Conservation (phyloP, 2,113 vertebrate genomes). For the Bucco capensis region DNA sequence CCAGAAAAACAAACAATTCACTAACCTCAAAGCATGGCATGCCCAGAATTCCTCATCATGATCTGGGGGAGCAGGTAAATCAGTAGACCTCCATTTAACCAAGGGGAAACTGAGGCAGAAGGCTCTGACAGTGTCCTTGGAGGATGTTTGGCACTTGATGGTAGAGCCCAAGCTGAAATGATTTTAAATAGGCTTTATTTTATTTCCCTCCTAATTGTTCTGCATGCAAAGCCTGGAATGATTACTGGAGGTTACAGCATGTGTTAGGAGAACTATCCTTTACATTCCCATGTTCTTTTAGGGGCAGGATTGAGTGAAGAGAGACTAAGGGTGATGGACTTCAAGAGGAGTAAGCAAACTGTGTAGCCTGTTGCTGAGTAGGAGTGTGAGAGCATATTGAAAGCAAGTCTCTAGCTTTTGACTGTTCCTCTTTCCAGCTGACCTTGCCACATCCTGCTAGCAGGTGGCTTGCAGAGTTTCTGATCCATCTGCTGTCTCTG, state of each 20-base stretch:
- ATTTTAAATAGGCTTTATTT: background rate
- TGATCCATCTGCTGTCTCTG: fast-evolving
- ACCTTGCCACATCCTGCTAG: fast-evolving
- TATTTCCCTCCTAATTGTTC: background rate
- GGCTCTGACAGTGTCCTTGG: background rate
- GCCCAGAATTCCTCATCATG: background rate
- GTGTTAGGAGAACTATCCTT: fast-evolving
- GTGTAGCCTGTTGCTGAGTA: background rate
- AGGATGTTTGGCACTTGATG: background rate
- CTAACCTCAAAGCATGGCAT: background rate
- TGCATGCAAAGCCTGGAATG: background rate
- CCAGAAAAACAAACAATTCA: background rate
- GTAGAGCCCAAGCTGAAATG: background rate
- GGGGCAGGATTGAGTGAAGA: background rate
- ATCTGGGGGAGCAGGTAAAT: background rate
- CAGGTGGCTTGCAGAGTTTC: background rate
- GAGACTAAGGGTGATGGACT: background rate
- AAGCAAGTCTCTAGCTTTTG: background rate
- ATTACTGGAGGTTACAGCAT: background rate
- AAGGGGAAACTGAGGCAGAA: background rate
- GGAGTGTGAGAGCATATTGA: background rate
- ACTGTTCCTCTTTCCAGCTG: background rate
- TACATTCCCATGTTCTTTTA: background rate
- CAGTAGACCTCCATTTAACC: background rate
- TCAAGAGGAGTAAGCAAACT: background rate